These are phyloP conservation scores for Microctenopoma stevenorrisi DNA, from an alignment of 2,797 vertebrate species.

Conservation along the genomic window DNA sequence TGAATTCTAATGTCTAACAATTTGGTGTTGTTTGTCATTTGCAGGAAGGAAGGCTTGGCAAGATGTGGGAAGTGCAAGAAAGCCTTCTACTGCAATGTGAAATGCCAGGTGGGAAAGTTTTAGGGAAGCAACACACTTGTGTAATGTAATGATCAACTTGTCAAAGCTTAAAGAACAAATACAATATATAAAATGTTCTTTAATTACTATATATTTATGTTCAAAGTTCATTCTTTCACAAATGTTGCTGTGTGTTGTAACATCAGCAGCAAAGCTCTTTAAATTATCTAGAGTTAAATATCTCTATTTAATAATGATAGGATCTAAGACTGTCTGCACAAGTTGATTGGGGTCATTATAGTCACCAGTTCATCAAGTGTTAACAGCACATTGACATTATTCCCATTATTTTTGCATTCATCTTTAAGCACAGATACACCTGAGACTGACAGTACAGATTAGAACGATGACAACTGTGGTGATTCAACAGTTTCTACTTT, in stretches of 20 bases:
- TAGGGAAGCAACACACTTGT: not conserved
- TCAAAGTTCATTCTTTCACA: too few relatives aligned
- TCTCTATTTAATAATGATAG: not conserved
- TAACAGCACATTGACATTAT: too few relatives aligned
- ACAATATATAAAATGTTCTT: not conserved
- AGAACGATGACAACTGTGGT: not conserved
- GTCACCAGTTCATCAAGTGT: too few relatives aligned
- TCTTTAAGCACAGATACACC: not conserved
- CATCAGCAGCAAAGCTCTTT: not conserved
- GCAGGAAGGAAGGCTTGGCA: conserved; percentile 92
- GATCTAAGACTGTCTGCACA: not conserved
- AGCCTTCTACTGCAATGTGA: conserved; percentile 94
- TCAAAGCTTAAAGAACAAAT: not conserved
- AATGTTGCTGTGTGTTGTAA: too few relatives aligned
- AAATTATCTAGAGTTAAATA: not conserved
- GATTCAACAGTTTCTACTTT: not conserved
- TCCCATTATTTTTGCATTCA: too few relatives aligned
- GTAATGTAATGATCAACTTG: not conserved
- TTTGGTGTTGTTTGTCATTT: conserved; percentile 46
- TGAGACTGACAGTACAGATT: not conserved
- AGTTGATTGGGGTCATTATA: too few relatives aligned
- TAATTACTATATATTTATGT: not conserved
- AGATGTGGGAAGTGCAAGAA: conserved; percentile 97
- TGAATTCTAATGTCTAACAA: not conserved
- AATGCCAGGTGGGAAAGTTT: conserved; percentile 90